Base-by-base conservation (phyloP, 2,888 invertebrate genomes). In the Eupithecia exiguata region DNA sequence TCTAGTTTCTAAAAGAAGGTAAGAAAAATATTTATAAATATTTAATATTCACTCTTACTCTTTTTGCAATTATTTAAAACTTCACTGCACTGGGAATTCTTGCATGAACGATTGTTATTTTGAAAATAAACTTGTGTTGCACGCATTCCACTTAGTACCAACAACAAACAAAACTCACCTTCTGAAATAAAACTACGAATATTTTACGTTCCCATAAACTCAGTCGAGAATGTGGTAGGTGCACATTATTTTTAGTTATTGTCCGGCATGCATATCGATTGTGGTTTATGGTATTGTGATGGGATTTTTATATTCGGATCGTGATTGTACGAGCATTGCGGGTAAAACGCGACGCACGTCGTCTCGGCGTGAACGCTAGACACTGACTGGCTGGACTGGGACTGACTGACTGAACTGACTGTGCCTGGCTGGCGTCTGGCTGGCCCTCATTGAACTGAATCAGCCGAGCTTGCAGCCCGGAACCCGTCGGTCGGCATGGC, bases 81-180 rank as follows among this genome's bases (percentile, higher is more conserved):
- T 58, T 12, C 58, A 58, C 58, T 21, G 58, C 58, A 58, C 58
- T 58, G 58, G 9, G 35, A 65, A 65, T 65, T 38, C 63, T 14
- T 38, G 36, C 58, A 74, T 71, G 71, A 74, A 77, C 75, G 74
- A 78, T 72, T 74, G n/a, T 80, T 83, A 83, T 84, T 86, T 86
- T 83, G 81, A 81, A 82, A 84, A 84, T 83, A 71, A 62, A 78
- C 76, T 73, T 76, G n/a, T n/a, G 25, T 82, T 79, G 69, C 71
- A 77, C 79, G 77, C 83, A 84, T 82, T 82, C 80, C 78, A 82
- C 71, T 73, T 74, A 75, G 74, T 78, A 82, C 77, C 79, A 83
- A 84, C 81, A 84, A 84, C 84, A 86, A 84, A 85, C 84, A 85
- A 86, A 66, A 87, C 86, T 87, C 81, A 87, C 86, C 84, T 74